Evolutionary conservation across 2,113 vertebrate species (phyloP), one percentile per base, ranked within the genome.

Genomic region (Geococcyx californianus): DNA sequence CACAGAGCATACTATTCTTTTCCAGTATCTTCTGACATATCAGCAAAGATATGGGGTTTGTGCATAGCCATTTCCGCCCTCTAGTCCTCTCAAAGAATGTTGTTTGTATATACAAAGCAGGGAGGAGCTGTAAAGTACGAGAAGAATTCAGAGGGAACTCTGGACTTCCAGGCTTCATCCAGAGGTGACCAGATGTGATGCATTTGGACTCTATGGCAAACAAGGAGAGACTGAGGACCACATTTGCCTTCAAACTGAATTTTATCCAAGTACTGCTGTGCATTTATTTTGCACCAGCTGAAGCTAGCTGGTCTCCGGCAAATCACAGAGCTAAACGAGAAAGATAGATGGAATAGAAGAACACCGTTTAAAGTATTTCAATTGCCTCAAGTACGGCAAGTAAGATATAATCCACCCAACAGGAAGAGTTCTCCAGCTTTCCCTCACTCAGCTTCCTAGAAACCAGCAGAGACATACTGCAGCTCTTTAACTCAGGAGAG

Each of bases 71-170:
- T 83, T 96, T 95, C 96, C 25, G 4, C n/a, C 55, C 92, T 95
- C 79, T 12, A 69, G 75, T 84, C 72, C 67, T 69, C 92, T 54
- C 67, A 80, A 80, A 93, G 85, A 96, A 95, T 92, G 79, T 62
- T 94, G 88, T 62, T 93, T 93, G 79, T 87, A 83, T 85, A 80
- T 31, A 92, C 78, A 94, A 92, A 93, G 63, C 74, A 92, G 94
- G 94, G 80, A 97, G 95, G 91, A 94, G 83, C 76, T 93, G 73
- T 54, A 28, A 94, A 95, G 19, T 68, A 86, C 13, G 3, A 91
- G 59, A 92, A 93, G 86, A 90, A 94, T 95, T 93, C 90, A 51
- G 44, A 70, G 49, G 83, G 76, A 95, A 90, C 86, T 83, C 82
- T 94, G 80, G 47, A 84, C 85, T 89, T 92, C 33, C 51, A 93